phyloP scores from a whole-genome alignment of 2,113 vertebrate genomes.

The Hystrix cristata region DNA sequence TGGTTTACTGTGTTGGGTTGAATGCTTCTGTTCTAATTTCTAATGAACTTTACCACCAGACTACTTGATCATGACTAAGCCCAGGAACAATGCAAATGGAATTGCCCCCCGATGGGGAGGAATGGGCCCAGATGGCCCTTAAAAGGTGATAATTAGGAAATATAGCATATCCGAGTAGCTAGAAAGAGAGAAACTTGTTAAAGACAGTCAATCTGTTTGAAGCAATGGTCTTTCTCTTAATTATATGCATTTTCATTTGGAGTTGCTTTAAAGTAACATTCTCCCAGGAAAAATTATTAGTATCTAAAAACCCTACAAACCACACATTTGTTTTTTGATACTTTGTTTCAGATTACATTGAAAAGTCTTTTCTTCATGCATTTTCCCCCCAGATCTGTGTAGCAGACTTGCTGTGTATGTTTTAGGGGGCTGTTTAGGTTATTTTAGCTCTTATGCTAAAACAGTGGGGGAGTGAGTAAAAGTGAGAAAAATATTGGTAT shows the following conservation, averaged over 20 bases:
- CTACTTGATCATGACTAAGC: slow-evolving; percentile 98
- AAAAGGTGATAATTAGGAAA: slow-evolving; percentile 99
- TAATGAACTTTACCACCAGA: slow-evolving; percentile 98
- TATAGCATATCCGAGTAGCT: slow-evolving; percentile 94
- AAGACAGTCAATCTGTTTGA: slow-evolving; percentile 93
- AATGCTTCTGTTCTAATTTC: slow-evolving; percentile 92
- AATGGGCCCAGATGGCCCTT: slow-evolving; percentile 99
- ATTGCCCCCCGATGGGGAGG: slow-evolving; percentile 99
- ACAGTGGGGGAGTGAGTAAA: slow-evolving; percentile 83
- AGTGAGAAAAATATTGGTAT: slow-evolving; percentile 83
- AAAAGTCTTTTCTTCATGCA: slow-evolving; percentile 72
- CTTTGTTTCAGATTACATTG: slow-evolving; percentile 76
- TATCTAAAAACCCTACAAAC: slow-evolving; percentile 83
- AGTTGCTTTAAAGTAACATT: slow-evolving; percentile 87
- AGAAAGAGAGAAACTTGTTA: slow-evolving; percentile 92
- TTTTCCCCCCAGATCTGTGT: slow-evolving; percentile 73
- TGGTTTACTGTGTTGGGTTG: slow-evolving; percentile 90
- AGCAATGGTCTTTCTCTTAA: slow-evolving; percentile 89
- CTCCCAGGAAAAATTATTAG: slow-evolving; percentile 85
- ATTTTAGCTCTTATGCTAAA: slow-evolving; percentile 83
- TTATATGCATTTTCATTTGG: slow-evolving; percentile 90
- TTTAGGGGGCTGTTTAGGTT: slow-evolving; percentile 77
- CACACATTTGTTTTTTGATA: slow-evolving; percentile 34
- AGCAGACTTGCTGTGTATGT: slow-evolving; percentile 79
- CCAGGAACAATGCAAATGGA: slow-evolving; percentile 99